Conservation (phyloP, 2,113 vertebrate species). For the Ptyas mucosa region DNA sequence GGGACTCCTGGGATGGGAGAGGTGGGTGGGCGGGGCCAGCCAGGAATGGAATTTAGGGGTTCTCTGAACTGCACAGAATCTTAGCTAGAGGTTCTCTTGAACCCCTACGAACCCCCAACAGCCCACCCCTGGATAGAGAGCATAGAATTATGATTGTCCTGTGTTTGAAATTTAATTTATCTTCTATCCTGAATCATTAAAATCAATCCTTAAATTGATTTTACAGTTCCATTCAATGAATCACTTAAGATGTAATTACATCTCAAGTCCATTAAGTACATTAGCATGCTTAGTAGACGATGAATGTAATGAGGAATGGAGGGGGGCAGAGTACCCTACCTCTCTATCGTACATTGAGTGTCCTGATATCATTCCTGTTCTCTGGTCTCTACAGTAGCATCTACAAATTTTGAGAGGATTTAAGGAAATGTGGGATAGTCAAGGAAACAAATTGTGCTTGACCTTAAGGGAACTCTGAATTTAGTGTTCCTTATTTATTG, state of each 20-base stretch:
- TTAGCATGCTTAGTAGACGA: background rate
- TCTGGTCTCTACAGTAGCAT: background rate
- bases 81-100: no score
- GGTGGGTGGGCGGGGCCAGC: no score
- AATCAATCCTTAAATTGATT: background rate
- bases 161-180: background rate
- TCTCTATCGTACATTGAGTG: background rate
- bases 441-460: background rate
- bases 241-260: constrained; percentile 2
- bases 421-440: no score
- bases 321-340: background rate
- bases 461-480: background rate
- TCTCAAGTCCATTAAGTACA: background rate
- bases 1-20: no score
- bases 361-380: background rate
- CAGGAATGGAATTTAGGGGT: no score
- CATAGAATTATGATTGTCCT: background rate
- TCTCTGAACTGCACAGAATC: no score
- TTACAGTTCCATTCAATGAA: background rate
- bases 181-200: background rate
- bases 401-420: background rate
- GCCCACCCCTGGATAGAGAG: background rate
- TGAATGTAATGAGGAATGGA: background rate
- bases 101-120: no score
- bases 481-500: background rate